Evolutionary conservation across 2,888 invertebrate species (phyloP), one percentile per base, ranked within the genome.

Genomic region (Agrilus cyanescens): DNA sequence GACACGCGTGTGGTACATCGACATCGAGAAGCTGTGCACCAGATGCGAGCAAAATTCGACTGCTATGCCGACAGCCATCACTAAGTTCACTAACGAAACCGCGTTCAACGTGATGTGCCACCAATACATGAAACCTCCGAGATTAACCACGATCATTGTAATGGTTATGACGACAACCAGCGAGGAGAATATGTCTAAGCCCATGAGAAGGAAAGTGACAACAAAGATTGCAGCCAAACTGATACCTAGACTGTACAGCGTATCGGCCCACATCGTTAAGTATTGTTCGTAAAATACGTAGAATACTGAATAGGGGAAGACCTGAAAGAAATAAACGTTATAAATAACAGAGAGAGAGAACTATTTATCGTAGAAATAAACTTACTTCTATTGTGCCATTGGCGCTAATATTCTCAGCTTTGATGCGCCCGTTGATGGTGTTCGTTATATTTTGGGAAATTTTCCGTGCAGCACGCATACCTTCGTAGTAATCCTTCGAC

Each of bases 201-300:
- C 97, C 78, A 95, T 88, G 49, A 95, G 67, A 12, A 91, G 56
- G 69, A 93, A 90, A 0, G 94, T 91, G 6, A 94, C 94, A 20
- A 91, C 73, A 66, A 97, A 94, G 48, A 98, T 94, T n/a, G 94
- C 91, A 2, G 80, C 68, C 45, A 95, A 71, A 12, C 95, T 95
- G 43, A 94, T 82, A 13, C 83, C 82, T 67, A 98, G 75, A 56
- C 90, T 90, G 60, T 82, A 76, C 29, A 91, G 63, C 0, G 94
- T 89, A 58, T 96, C 93, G 0, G 82, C 75, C 83, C 94, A 90
- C 78, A 96, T 93, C 7, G 91, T 91, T 50, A 96, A 71, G 67
- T 98, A 98, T 70, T 99, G 97, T 64, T 98, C 98, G 64, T 98
- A 99, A 71, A 93, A 99, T 18, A 98, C 96, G 65, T 98, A 98